These are phyloP conservation scores for Amiota communis DNA, from an alignment of 2,888 invertebrate species.

Conservation along the genomic window DNA sequence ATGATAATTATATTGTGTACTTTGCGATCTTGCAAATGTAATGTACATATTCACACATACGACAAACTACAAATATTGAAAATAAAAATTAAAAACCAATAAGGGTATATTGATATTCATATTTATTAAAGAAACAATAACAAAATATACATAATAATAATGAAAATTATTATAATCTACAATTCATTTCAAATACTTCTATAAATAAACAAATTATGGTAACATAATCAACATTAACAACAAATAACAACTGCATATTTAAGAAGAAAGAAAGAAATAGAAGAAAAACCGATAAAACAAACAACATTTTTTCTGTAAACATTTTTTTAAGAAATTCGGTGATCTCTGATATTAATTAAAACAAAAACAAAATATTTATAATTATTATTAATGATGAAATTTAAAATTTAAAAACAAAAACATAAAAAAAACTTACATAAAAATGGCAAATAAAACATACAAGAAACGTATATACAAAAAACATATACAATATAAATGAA, in stretches of 20 bases:
- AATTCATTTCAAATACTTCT: constrained; percentile 37
- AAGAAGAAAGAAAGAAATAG: constrained; percentile 32
- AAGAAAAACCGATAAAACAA: constrained; percentile 38
- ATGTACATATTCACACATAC: constrained; percentile 22
- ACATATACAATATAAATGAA: constrained; percentile 46
- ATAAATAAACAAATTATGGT: constrained; percentile 28
- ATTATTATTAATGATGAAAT: constrained; percentile 55
- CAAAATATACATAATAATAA: constrained; percentile 20
- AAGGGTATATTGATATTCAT: constrained; percentile 23
- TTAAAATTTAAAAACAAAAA: too few species aligned
- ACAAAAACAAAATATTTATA: constrained; percentile 31
- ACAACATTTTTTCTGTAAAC: constrained; percentile 56
- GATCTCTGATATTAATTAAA: constrained; percentile 67
- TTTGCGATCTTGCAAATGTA: constrained; percentile 25
- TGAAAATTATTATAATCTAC: constrained; percentile 34
- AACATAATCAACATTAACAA: constrained; percentile 24
- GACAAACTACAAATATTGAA: too few species aligned
- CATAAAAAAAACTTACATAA: constrained; percentile 33
- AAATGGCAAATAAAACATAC: too few species aligned
- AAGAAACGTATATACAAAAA: constrained; percentile 20
- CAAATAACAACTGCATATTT: constrained; percentile 21
- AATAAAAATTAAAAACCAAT: too few species aligned
- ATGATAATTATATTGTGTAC: too few species aligned
- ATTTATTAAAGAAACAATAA: constrained; percentile 18
- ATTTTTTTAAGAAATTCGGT: constrained; percentile 60